phyloP scores from a whole-genome alignment of 2,888 invertebrate species.

The Mythimna vitellina region DNA sequence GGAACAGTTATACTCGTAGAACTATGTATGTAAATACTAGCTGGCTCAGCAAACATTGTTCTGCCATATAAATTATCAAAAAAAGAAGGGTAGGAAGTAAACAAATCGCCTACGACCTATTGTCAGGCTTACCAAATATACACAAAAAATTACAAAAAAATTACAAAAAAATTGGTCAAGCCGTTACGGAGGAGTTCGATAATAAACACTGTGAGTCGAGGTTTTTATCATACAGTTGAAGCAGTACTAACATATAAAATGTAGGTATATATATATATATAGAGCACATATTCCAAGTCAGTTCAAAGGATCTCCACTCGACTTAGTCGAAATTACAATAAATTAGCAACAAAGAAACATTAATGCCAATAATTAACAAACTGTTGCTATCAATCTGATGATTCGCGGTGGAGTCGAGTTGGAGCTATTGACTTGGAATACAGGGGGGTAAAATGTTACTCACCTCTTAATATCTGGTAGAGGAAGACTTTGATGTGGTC shows the following conservation, averaged over 20 bases:
- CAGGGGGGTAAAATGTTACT: conserved; percentile 75
- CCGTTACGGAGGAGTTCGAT: too few relatives aligned
- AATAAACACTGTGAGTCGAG: too few relatives aligned
- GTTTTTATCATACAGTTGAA: too few relatives aligned
- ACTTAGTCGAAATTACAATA: background rate
- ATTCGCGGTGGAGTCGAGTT: background rate
- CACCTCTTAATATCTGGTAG: conserved; percentile 99
- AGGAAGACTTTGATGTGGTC: conserved; percentile 99
- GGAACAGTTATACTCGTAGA: too few relatives aligned
- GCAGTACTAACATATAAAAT: background rate
- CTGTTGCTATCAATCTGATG: background rate
- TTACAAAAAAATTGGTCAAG: too few relatives aligned
- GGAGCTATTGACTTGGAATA: background rate
- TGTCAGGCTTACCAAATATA: too few relatives aligned
- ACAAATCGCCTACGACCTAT: too few relatives aligned
- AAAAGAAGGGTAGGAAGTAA: too few relatives aligned
- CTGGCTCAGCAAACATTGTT: too few relatives aligned
- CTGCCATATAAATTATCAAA: too few relatives aligned
- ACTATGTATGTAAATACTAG: too few relatives aligned
- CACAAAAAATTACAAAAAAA: too few relatives aligned
- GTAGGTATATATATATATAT: background rate
- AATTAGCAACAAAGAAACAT: background rate
- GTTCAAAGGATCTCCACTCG: background rate
- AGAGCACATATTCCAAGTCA: background rate
- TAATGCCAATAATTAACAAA: background rate